Conservation (phyloP, 2,888 invertebrate species). For the Lasioglossum vierecki region DNA sequence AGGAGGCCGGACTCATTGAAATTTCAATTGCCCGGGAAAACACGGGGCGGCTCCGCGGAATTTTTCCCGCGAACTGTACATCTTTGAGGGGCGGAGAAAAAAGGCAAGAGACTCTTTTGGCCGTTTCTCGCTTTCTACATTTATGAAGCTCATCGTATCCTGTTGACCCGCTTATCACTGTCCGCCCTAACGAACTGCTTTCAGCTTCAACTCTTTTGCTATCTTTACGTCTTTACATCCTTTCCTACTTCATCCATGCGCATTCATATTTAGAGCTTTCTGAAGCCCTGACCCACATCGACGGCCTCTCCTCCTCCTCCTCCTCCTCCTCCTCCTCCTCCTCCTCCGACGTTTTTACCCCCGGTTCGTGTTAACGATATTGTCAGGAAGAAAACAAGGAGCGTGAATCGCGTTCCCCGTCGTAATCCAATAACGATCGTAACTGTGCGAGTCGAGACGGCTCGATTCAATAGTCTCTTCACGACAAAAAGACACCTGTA, state of each 20-base stretch:
- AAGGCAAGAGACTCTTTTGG: constrained; percentile 44
- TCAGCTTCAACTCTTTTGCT: constrained; percentile 56
- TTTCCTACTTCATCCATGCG: constrained; percentile 49
- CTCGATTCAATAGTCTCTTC: background rate
- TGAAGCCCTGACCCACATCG: constrained; percentile 61
- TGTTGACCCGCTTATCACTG: constrained; percentile 66
- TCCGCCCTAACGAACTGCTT: constrained; percentile 64
- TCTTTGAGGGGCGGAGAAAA: constrained; percentile 9
- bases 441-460: background rate
- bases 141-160: constrained; percentile 60
- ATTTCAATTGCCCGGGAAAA: constrained; percentile 41
- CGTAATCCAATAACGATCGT: constrained; percentile 9
- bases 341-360: background rate
- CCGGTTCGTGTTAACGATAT: constrained; percentile 45
- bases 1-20: background rate
- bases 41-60: constrained; percentile 21
- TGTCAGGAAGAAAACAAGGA: constrained; percentile 24
- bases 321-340: no score
- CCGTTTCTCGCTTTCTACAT: constrained; percentile 58
- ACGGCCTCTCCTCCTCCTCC: background rate
- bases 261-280: constrained; percentile 58
- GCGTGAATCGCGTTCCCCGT: background rate
- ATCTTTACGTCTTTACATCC: constrained; percentile 59
- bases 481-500: background rate
- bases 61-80: constrained; percentile 28